A percentile compares a stretch with the other conserved stretches of the same genome.
phyloP scores from a whole-genome alignment of 2,888 invertebrate species.

The Dryobotodes eremita region DNA sequence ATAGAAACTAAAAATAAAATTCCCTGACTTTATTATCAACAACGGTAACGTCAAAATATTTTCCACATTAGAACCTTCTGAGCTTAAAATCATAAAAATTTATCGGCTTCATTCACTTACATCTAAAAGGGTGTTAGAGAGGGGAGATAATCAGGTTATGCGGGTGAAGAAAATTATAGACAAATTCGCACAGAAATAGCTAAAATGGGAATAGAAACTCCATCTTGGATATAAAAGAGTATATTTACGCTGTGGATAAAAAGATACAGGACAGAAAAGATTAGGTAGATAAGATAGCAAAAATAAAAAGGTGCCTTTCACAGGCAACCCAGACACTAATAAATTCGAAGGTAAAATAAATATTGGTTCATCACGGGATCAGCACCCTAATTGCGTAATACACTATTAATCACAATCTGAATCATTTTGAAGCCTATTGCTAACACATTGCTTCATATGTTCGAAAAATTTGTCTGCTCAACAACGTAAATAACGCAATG shows the following conservation, averaged over 20 bases:
- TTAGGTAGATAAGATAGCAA: neutral
- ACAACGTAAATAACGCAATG: no score
- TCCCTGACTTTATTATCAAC: neutral
- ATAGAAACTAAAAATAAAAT: neutral
- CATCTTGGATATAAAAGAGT: neutral
- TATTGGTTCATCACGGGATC: neutral
- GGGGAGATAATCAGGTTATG: slow-evolving; percentile 47
- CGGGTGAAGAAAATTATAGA: slow-evolving; percentile 37
- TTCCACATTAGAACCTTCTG: neutral
- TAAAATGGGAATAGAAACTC: slow-evolving; percentile 16
- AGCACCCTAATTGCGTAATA: neutral
- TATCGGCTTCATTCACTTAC: slow-evolving; percentile 53
- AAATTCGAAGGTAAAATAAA: slow-evolving; percentile 26
- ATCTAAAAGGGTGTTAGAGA: slow-evolving; percentile 42
- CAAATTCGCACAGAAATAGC: slow-evolving; percentile 12
- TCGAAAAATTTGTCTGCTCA: no score
- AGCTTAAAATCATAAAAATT: slow-evolving; percentile 59
- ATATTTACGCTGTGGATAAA: neutral
- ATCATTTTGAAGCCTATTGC: no score
- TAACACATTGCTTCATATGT: no score
- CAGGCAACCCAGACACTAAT: neutral
- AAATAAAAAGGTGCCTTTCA: neutral
- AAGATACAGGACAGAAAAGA: neutral
- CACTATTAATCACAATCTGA: no score
- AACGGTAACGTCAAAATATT: slow-evolving; percentile 7